Evolutionary conservation across 2,797 vertebrate species (phyloP), one percentile per base, ranked within the genome.

Genomic region (Arremon brunneinucha): DNA sequence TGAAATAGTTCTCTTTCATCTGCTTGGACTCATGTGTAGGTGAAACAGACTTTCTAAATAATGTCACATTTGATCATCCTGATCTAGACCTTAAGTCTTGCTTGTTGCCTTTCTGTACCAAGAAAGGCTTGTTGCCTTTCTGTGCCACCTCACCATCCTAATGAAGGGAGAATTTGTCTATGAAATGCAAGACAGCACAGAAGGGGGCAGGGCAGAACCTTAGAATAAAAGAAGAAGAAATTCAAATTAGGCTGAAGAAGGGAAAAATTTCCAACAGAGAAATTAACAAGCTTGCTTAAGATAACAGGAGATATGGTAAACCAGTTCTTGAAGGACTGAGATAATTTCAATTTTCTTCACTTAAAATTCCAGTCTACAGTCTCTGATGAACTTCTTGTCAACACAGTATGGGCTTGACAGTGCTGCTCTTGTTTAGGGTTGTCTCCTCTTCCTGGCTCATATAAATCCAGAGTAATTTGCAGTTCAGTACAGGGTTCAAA

Each of bases 211-310:
- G 76, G 50, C n/a, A 78, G 64, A 92, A 83, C 71, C 64, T 87
- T 13, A 57, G 37, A 87, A 60, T 24, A 83, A 72, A 83, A 77
- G 24, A 90, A 64, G 24, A 90, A 50, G 56, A 68, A 87, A 94
- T 91, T 94, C 82, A 91, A 81, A 93, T 87, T 55, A 83, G 62
- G 49, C 27, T 49, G 26, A 91, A 90, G 37, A 87, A 72, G 50
- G 20, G 11, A 65, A 81, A 76, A n/a, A 80, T 43, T 89, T 94
- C 56, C 60, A 80, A 41, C 39, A 74, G 55, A 81, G 24, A 89
- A 71, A 83, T 83, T 53, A 85, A 53, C 19, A 60, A 82, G 34
- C 64, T 84, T 93, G 70, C 50, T 71, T 87, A 77, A 95, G 56
- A 37, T 77, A 94, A 90, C 23, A 63, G 47, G 22, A 77, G 74